Evolutionary conservation across 2,888 invertebrate genomes (phyloP).

Genomic region (Pegoplata infirma): DNA sequence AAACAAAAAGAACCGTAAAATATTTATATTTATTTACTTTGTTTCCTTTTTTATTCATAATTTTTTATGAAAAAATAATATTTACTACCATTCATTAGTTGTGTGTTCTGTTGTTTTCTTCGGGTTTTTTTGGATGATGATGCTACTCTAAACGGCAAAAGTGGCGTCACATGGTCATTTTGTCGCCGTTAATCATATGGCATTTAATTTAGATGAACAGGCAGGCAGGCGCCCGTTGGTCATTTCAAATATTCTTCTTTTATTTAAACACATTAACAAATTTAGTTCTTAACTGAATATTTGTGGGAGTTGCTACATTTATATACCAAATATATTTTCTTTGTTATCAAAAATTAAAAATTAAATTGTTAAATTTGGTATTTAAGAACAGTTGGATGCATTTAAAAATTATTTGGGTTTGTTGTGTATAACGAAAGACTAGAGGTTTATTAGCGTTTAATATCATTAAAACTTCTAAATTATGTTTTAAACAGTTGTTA

Average conservation of each 20-base stretch:
- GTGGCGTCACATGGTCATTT: conserved; percentile 77
- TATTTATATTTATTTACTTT: conserved; percentile 31
- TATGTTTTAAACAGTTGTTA: not conserved
- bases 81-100: conserved; percentile 42
- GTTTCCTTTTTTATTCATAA: conserved; percentile 22
- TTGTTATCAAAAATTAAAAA: conserved; percentile 37
- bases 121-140: conserved; percentile 66
- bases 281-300: not conserved
- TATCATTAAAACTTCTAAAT: conserved; percentile 21
- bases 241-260: conserved; percentile 27
- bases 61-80: not conserved
- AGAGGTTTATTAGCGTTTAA: conserved; percentile 21
- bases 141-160: conserved; percentile 65
- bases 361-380: conserved; percentile 44
- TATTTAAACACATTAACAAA: not conserved
- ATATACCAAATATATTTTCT: not conserved
- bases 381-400: conserved; percentile 47
- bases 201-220: conserved; percentile 42
- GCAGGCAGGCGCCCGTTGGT: conserved; percentile 38
- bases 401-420: not conserved
- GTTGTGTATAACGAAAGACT: not conserved
- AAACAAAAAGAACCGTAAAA: conserved; percentile 23
- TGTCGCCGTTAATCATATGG: conserved; percentile 76
- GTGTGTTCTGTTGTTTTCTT: too few relatives aligned
- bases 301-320: conserved; percentile 22